Evolutionary conservation across 35 echinoderm and acorn worm genomes (phyloP).

Genomic region (Hemicentrotus pulcherrimus): DNA sequence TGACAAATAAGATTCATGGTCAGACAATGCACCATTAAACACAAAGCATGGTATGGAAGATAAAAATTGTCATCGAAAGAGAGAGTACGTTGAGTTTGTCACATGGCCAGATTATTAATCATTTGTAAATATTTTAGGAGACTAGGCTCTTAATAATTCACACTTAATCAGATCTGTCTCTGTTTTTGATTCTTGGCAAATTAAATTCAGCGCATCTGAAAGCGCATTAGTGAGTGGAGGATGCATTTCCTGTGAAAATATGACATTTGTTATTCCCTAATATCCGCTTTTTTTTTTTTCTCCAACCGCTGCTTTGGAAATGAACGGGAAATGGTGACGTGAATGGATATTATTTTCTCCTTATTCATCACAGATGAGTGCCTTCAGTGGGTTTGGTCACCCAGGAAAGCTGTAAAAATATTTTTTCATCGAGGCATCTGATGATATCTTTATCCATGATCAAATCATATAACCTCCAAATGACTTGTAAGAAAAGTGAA

Average conservation of each 20-base stretch:
- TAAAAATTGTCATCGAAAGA: neutral
- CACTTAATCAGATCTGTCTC: neutral
- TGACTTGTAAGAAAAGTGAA: neutral
- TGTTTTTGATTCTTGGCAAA: neutral
- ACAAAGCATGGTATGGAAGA: neutral
- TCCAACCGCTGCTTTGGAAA: neutral
- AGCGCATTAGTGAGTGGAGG: neutral
- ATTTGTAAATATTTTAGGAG: conserved; percentile 12
- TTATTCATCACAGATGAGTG: neutral
- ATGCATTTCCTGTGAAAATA: neutral
- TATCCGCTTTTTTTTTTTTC: neutral
- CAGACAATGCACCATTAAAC: neutral
- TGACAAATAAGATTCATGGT: neutral
- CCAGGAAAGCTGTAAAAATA: neutral
- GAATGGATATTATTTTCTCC: neutral
- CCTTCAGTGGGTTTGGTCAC: neutral
- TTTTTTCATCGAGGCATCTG: neutral
- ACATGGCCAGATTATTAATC: conserved; percentile 5
- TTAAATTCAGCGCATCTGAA: neutral
- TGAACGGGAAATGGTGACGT: neutral
- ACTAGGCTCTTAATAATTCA: neutral
- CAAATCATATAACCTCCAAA: neutral
- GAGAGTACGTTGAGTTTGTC: neutral
- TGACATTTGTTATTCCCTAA: neutral
- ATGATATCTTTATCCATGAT: neutral